These are phyloP conservation scores for Pogonognathellus flavescens DNA, from an alignment of 1,140 invertebrate genomes.

Conservation along the genomic window DNA sequence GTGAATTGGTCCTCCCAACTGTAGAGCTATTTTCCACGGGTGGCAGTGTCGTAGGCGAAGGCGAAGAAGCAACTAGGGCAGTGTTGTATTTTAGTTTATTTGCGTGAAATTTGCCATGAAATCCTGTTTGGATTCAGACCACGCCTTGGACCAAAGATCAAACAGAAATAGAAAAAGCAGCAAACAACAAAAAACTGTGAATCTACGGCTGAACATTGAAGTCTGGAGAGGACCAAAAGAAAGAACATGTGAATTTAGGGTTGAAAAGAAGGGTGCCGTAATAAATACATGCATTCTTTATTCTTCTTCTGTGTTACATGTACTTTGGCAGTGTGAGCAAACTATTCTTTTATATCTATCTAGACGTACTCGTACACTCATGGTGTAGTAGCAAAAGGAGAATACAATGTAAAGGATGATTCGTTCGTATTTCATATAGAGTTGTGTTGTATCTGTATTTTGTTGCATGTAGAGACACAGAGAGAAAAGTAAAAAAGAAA, in stretches of 20 bases:
- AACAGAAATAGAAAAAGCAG: conserved; percentile 1
- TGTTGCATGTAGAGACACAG: no score
- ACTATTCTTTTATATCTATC: background rate
- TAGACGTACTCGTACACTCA: background rate
- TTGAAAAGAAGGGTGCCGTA: background rate
- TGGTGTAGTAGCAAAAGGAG: background rate
- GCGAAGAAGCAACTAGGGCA: background rate
- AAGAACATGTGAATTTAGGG: conserved; percentile 22
- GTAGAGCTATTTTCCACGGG: background rate
- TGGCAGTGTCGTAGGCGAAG: background rate
- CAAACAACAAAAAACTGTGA: background rate
- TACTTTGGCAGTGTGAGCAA: background rate
- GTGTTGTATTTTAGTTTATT: background rate
- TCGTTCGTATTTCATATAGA: background rate
- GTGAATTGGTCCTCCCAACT: background rate
- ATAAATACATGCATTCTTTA: background rate
- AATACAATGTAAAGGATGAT: background rate
- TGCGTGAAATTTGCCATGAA: conserved; percentile 47
- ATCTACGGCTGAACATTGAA: background rate
- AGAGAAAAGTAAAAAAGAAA: conserved; percentile 19
- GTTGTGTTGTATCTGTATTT: no score
- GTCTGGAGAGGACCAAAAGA: background rate
- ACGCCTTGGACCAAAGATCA: conserved; percentile 39
- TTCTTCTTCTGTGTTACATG: background rate
- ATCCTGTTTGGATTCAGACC: conserved; percentile 21